Evolutionary conservation across 1,140 invertebrate species (phyloP).

Genomic region (Anastatus disparis): DNA sequence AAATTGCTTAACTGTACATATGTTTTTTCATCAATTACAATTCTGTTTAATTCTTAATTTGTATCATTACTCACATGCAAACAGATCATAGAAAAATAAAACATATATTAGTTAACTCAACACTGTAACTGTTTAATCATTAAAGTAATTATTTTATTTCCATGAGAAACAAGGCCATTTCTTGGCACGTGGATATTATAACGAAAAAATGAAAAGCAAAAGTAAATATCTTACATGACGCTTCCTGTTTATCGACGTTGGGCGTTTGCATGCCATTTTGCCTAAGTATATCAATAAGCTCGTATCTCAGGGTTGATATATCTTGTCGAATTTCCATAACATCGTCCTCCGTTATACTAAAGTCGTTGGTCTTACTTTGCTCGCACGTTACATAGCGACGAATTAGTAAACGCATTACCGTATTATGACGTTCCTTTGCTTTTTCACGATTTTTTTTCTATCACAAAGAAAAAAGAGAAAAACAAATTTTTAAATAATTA

Average conservation of each 20-base stretch:
- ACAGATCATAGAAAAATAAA: too few species aligned
- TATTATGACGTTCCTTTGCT: constrained; percentile 75
- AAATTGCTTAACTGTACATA: too few species aligned
- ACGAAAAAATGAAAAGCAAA: too few species aligned
- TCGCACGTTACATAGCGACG: constrained; percentile 85
- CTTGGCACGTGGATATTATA: too few species aligned
- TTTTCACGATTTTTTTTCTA: constrained; percentile 79
- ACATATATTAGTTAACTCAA: too few species aligned
- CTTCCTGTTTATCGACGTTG: constrained; percentile 72
- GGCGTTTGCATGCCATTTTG: constrained; percentile 86
- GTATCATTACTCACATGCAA: too few species aligned
- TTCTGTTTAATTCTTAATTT: too few species aligned
- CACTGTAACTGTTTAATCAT: too few species aligned
- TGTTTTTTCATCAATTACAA: too few species aligned
- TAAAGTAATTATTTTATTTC: too few species aligned
- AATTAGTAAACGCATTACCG: constrained; percentile 82
- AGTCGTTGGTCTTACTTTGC: constrained; percentile 83
- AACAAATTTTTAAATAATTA: constrained; percentile 4
- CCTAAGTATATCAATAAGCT: constrained; percentile 87
- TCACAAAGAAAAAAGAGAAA: background rate
- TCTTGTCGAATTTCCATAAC: constrained; percentile 96
- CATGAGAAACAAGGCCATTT: too few species aligned
- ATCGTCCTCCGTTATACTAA: constrained; percentile 92
- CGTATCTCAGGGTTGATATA: constrained; percentile 85
- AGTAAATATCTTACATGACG: constrained; percentile 70